Evolutionary conservation across 1,140 invertebrate genomes (phyloP), one percentile per base, ranked within the genome.

Genomic region (fruit fly (Drosophila melanogaster)): DNA sequence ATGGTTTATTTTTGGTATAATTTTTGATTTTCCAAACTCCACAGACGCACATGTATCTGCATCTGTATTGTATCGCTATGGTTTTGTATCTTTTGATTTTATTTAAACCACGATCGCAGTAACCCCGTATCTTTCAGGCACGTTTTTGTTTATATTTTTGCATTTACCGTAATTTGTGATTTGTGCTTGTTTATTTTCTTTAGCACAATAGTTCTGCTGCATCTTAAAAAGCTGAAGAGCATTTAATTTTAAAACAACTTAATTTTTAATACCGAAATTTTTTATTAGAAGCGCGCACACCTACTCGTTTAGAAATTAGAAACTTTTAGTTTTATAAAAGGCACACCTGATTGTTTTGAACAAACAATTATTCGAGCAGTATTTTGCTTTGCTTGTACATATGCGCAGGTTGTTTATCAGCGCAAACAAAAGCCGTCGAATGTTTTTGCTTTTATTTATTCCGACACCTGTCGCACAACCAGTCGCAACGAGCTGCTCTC

Each of bases 321-420:
- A 33, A 17, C 26, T 33, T 11, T 17, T 30, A 15, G 19, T 41
- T 10, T 8, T 3, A 66, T 11, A 4, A 4, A 47, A 38, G 19
- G 17, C 50, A 69, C 50, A 70, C 66, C 66, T 70, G 41, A 70
- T 70, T 44, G 66, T 56, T 67, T 65, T 10, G 24, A 37, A 40
- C 26, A 19, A 24, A 37, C 44, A 61, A 67, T 35, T 50, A 64
- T 41, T 46, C 17, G 30, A 17, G 44, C 64, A 19, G 43, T 51
- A 43, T 37, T 65, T 19, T 15, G 37, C 44, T 43, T 26, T 19
- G 11, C 35, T 64, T 19, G 44, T 10, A 8, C 24, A 51, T 53
- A 43, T 66, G 64, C 46, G 46, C 64, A 67, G 46, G 46, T 65
- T 67, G 64, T 67, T 67, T 65, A 67, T 59, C 64, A 51, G 30